phyloP scores from a whole-genome alignment of 1,140 invertebrate genomes.

The Campoletis sonorensis region DNA sequence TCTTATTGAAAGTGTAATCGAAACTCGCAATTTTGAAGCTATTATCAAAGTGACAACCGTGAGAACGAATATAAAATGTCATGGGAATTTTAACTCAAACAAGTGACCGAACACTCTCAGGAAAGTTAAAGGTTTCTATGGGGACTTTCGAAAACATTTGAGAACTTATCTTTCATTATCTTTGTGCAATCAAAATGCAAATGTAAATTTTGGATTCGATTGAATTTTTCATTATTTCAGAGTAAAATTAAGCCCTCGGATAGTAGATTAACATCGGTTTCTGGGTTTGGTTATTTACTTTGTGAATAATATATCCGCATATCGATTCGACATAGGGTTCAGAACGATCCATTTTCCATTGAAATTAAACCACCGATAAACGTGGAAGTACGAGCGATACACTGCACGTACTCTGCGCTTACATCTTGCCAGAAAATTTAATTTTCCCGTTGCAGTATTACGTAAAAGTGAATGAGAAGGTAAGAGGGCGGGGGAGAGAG shows the following conservation, averaged over 20 bases:
- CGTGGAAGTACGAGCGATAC: neutral
- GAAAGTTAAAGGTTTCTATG: too few species aligned
- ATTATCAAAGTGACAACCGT: too few species aligned
- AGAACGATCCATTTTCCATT: conserved; percentile 11
- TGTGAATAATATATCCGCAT: neutral
- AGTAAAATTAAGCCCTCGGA: neutral
- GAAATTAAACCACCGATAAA: conserved; percentile 29
- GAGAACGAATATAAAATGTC: too few species aligned
- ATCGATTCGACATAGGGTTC: neutral
- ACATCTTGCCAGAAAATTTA: conserved; percentile 28
- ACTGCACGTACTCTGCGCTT: conserved; percentile 15
- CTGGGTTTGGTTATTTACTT: neutral
- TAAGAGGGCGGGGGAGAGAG: neutral
- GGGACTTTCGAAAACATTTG: too few species aligned
- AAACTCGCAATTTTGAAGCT: neutral
- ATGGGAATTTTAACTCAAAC: too few species aligned
- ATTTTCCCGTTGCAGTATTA: conserved; percentile 14
- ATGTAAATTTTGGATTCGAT: too few species aligned
- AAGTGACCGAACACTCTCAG: too few species aligned
- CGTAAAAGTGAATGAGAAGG: neutral
- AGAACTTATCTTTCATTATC: too few species aligned
- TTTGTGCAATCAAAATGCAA: too few species aligned
- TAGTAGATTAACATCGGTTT: conserved; percentile 14
- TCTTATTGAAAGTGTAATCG: neutral
- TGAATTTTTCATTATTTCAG: neutral